Evolutionary conservation across 2,797 vertebrate species (phyloP).

Genomic region (Notamacropus eugenii): DNA sequence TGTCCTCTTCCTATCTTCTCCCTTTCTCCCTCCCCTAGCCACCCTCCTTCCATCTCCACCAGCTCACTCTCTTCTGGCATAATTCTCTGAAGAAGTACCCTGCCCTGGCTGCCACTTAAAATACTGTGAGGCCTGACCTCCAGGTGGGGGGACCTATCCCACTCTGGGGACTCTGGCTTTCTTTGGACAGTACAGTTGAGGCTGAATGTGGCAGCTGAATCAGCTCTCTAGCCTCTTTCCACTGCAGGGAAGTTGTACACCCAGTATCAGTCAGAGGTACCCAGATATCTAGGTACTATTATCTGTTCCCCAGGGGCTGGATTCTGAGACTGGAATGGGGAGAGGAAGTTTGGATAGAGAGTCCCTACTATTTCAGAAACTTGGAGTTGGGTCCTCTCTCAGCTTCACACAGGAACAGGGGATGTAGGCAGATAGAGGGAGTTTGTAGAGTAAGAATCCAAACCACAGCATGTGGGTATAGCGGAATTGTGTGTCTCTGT

Average conservation of each 20-base stretch:
- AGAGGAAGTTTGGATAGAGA: not conserved
- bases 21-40: not conserved
- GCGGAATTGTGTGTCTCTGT: not conserved
- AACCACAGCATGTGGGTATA: not conserved
- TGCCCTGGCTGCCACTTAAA: not conserved
- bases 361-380: not conserved
- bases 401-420: not conserved
- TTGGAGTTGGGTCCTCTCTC: not conserved
- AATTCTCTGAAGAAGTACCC: constrained; percentile 59
- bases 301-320: not conserved
- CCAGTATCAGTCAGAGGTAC: not conserved
- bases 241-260: not conserved
- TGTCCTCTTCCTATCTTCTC: not conserved
- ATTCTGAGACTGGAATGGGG: not conserved
- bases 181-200: not conserved
- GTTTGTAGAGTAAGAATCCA: not conserved
- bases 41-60: not conserved
- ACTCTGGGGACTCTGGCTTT: not conserved
- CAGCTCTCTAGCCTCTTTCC: not conserved
- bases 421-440: not conserved
- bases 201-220: not conserved
- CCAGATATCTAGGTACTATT: not conserved
- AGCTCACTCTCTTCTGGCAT: constrained; percentile 67
- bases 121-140: fast-evolving
- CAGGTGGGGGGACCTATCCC: not conserved